Evolutionary conservation across 2,888 invertebrate species (phyloP), one percentile per base, ranked within the genome.

Genomic region (Nasonovia ribisnigri): DNA sequence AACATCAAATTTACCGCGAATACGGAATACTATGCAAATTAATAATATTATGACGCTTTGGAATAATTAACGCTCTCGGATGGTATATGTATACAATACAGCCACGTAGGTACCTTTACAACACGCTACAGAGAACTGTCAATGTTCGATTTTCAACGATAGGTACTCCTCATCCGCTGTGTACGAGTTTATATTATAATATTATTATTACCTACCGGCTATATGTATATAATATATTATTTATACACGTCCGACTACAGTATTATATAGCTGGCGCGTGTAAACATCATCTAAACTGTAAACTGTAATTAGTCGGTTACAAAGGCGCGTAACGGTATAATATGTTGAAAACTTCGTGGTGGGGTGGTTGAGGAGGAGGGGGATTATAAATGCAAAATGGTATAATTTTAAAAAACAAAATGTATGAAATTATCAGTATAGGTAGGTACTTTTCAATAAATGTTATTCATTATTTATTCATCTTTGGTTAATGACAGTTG

Each of bases 81-180:
- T 6, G 77, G 36, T 77, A 36, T 54, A 54, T 46, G 48, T 48
- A 48, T 20, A 54, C 20, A 77, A 77, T 36, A 36, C 36, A 36
- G 20, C 36, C 77, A 77, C 77, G 36, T 36, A 36, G 77, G 36
- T 77, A 77, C 77, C 20, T 36, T 36, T n/a, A 67, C 67, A 77
- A 77, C 77, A 20, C 77, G 77, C 77, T 77, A 77, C 36, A 77
- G 77, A 36, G 36, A 51, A n/a, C 88, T 36, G 88, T 51, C 88
- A 88, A 51, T 88, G 36, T 88, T 88, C 88, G 51, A 51, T 51
- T 88, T 88, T 88, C 87, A 88, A 88, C 88, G 24, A 88, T 51
- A 54, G 54, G 20, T 20, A 51, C 24, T 20, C 88, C 24, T 51
- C 88, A 24, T 36, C 51, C 43, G 11, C 88, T 11, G 36, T 51